Evolutionary conservation across 2,797 vertebrate genomes (phyloP), one percentile per base, ranked within the genome.

Genomic region (Diceros bicornis): DNA sequence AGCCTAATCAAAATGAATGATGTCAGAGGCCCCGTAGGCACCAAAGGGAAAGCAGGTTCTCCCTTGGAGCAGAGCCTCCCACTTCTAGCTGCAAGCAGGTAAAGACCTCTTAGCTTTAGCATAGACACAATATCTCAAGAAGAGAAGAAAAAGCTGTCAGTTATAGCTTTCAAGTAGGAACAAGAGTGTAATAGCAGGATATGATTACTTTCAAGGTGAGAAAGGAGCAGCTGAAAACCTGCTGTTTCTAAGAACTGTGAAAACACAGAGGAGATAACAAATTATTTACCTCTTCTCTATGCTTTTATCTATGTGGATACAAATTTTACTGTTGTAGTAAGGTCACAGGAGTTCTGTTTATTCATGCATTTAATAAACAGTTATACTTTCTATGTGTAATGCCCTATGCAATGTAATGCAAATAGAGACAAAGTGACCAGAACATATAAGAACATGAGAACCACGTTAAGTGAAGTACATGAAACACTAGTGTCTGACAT

Each of bases 1-100:
- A 57, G 41, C 17, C 21, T 90, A 71, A 92, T 96, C 61, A 66
- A 87, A 97, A 85, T 69, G 61, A 96, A 69, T 89, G 59, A 96
- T 94, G 66, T 78, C 86, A 94, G 64, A 84, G 90, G 50, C 74
- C 74, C 64, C 72, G 4, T 47, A 83, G 86, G 87, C 41, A 94
- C 41, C 25, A 68, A 57, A 69, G 64, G 78, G 27, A 72, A 92
- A 96, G 41, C 25, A 95, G 64, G 3, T 32, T 83, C n/a, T 92
- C 69, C 23, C 74, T 77, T 71, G 64, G 16, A 84, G 79, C 8
- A 81, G 6, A 79, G 11, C 8, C 47, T 81, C 32, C n/a, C 32
- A 71, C n/a, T 50, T 34, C 32, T 41, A 62, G 23, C 47, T 92
- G 10, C 4, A 57, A 71, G 47, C 41, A 74, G 34, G 66, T 74